Evolutionary conservation across 2,113 vertebrate genomes (phyloP), one percentile per base, ranked within the genome.

Genomic region (Aspiorhynchus laticeps): DNA sequence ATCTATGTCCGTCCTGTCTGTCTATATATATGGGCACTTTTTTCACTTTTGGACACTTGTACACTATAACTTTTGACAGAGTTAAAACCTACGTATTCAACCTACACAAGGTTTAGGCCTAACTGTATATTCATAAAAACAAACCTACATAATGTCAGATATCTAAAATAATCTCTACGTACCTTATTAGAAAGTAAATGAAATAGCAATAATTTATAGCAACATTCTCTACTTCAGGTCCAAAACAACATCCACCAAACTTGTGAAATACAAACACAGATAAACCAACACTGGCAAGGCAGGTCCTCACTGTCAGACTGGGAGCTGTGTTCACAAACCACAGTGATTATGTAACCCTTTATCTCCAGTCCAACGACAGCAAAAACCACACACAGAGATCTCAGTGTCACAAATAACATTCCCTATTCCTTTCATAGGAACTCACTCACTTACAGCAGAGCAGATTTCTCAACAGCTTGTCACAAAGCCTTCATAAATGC

Each of bases 361-460:
- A 80, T 88, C 92, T 91, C 90, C 90, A 92, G 88, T 90, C 88
- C 88, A 90, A 93, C 92, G 92, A 89, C 84, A 86, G 74, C 79
- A 76, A 85, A 78, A 77, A 46, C n/a, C 56, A 93, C 87, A 93
- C 89, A 94, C 90, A 95, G 85, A 92, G 74, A 86, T 86, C 24
- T 77, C 31, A 75, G 41, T 33, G 46, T 71, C 65, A 53, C 82
- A 84, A 84, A 84, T 74, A 84, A 73, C 82, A 75, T 46, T 63
- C n/a, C 51, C 67, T 61, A 36, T 63, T 83, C 56, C 73, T 33
- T 53, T 69, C 38, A 43, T 4, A 51, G 59, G 51, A 82, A 82
- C 86, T 75, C 86, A 82, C 82, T 24, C 31, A 48, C 43, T 71
- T 48, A 69, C 81, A 67, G 80, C 63, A 48, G 24, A 77, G 41